Conservation (phyloP, 1,140 invertebrate species). For the Drosophila littoralis region DNA sequence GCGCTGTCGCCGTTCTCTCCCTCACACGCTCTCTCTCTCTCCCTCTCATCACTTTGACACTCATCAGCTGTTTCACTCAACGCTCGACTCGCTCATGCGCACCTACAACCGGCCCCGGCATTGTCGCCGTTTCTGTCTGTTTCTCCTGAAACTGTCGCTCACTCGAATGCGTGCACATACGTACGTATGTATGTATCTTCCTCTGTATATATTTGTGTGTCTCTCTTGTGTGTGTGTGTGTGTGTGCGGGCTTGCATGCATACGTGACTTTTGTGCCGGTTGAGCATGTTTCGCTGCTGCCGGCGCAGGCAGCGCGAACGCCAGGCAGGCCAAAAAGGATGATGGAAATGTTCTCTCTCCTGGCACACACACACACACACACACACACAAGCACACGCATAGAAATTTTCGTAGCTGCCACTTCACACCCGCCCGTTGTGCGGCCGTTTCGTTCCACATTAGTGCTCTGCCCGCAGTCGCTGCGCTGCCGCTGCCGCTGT, state of each 20-base stretch:
- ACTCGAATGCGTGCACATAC: slow-evolving; percentile 1
- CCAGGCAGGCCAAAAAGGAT: slow-evolving; percentile 51
- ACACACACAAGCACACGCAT: neutral
- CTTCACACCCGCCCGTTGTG: slow-evolving; percentile 51
- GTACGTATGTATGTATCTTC: neutral
- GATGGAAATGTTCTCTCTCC: slow-evolving; percentile 69
- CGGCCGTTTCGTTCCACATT: slow-evolving; percentile 55
- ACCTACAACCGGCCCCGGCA: slow-evolving; percentile 67
- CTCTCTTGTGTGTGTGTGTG: slow-evolving; percentile 7
- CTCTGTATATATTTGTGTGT: neutral
- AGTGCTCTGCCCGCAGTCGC: slow-evolving; percentile 40
- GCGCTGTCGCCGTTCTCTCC: slow-evolving; percentile 21
- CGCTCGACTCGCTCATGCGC: slow-evolving; percentile 65
- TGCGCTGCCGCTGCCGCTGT: slow-evolving; percentile 34
- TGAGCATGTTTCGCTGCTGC: slow-evolving; percentile 60
- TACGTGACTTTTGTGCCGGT: slow-evolving; percentile 75
- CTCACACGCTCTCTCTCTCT: slow-evolving; percentile 27
- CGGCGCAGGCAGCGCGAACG: slow-evolving; percentile 27
- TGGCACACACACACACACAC: slow-evolving; percentile 17
- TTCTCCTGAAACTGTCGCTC: slow-evolving; percentile 37
- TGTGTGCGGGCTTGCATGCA: slow-evolving; percentile 47
- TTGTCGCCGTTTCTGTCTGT: slow-evolving; percentile 38
- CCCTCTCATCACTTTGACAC: neutral
- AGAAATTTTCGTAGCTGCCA: slow-evolving; percentile 17
- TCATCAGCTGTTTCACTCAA: slow-evolving; percentile 57